Base-by-base conservation (phyloP, 2,888 invertebrate genomes). In the Ametastegia equiseti region DNA sequence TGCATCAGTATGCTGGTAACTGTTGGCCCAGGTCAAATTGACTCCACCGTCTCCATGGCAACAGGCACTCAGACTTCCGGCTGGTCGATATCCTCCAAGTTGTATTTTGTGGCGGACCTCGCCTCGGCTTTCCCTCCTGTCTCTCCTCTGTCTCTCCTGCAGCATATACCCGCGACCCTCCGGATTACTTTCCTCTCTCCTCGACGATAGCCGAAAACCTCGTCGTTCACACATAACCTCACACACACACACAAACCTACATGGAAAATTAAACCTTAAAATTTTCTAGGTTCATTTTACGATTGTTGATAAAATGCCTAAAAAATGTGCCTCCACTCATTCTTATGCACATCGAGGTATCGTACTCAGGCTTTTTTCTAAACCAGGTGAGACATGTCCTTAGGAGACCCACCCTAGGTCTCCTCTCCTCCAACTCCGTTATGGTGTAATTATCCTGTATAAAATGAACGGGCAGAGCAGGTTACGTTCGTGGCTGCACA, bases 11-110 rank as follows among this genome's bases (percentile, higher is more conserved):
- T 89, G 88, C 89, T 84, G 87, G 89, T 89, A 88, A 90, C 89
- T 90, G 89, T 90, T 89, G 90, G 89, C 90, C 90, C 90, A 90
- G 93, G 93, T 93, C 93, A 93, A 93, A 93, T 93, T 93, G 93
- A 93, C 93, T 93, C 89, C 92, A 90, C 92, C 92, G 93, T 93
- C 92, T 92, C 93, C 90, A 91, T 92, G 92, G 93, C 93, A 93
- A 93, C 93, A 92, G 92, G 92, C 92, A 92, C 90, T 90, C 90
- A 90, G 90, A 90, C 90, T 90, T 90, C 90, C 90, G 92, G 89
- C 89, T 90, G 93, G 93, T 93, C 93, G 93, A 93, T 93, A 93
- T 92, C 91, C 92, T 90, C 88, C 89, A 89, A 89, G 88, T 89
- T 89, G 88, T 88, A 87, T 87, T 88, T 87, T 88, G 87, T 86